A percentile compares a stretch with the other conserved stretches of the same genome.
phyloP scores from a whole-genome alignment of 2,113 vertebrate genomes.

The Bubalus kerabau region DNA sequence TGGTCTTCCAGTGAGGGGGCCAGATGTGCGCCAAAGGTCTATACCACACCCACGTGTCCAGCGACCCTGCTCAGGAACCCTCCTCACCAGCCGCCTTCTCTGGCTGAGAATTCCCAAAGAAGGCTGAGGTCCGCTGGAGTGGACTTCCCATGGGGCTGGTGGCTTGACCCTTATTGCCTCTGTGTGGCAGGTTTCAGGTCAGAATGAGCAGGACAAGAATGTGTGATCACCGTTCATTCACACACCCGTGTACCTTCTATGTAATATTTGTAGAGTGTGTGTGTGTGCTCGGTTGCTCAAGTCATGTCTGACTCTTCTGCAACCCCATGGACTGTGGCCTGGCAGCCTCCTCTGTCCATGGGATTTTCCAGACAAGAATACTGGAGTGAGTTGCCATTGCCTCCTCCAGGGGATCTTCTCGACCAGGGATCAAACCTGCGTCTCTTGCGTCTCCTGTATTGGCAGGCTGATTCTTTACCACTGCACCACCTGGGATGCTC shows the following conservation, averaged over 20 bases:
- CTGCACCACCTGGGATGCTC: background rate
- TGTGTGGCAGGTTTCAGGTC: background rate
- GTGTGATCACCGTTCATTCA: background rate
- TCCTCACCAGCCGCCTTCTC: background rate
- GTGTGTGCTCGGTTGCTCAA: background rate
- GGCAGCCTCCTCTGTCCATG: background rate
- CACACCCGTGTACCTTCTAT: fast-evolving
- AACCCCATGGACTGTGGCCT: background rate
- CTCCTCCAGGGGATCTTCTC: background rate
- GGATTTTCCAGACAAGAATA: background rate
- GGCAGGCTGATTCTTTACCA: background rate
- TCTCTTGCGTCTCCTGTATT: background rate
- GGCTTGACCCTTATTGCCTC: background rate
- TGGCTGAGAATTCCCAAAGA: fast-evolving
- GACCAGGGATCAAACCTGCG: background rate
- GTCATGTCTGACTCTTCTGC: background rate
- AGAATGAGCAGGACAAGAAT: background rate
- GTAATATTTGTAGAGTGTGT: fast-evolving
- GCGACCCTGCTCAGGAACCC: background rate
- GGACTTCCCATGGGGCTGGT: background rate
- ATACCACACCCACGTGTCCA: background rate
- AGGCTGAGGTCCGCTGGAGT: background rate
- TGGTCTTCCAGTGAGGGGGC: background rate
- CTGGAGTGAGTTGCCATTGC: background rate
- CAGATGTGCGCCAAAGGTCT: fast-evolving